phyloP scores from a whole-genome alignment of 1,140 invertebrate genomes.

The Drosophila pruinosa region DNA sequence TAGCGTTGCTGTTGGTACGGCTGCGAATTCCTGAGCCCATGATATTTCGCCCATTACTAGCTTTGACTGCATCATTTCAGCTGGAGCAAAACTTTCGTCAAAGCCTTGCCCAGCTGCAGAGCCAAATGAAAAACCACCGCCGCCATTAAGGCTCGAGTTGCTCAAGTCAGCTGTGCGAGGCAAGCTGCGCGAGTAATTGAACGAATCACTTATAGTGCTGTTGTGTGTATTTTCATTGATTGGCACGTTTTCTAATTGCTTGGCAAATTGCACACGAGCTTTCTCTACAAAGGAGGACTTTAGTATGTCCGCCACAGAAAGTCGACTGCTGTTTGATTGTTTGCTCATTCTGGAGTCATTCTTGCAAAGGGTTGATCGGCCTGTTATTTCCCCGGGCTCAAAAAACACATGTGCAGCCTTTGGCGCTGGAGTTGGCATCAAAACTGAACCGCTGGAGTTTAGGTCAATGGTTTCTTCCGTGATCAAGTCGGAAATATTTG shows the following conservation, averaged over 20 bases:
- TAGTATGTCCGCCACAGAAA: slow-evolving; percentile 66
- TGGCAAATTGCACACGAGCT: slow-evolving; percentile 50
- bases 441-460: slow-evolving; percentile 52
- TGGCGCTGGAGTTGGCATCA: slow-evolving; percentile 25
- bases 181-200: slow-evolving; percentile 58
- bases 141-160: slow-evolving; percentile 57
- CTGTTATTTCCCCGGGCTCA: slow-evolving; percentile 74
- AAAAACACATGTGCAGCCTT: slow-evolving; percentile 62
- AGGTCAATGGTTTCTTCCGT: slow-evolving; percentile 75
- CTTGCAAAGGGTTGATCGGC: slow-evolving; percentile 64
- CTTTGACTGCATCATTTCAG: slow-evolving; percentile 76
- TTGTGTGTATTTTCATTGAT: slow-evolving; percentile 14
- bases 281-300: slow-evolving; percentile 69
- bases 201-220: slow-evolving; percentile 44
- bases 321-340: slow-evolving; percentile 4
- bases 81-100: slow-evolving; percentile 69
- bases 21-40: slow-evolving; percentile 75
- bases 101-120: slow-evolving; percentile 26
- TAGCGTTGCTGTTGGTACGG: slow-evolving; percentile 63
- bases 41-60: slow-evolving; percentile 70
- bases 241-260: slow-evolving; percentile 48
- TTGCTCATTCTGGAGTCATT: slow-evolving; percentile 8
- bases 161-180: slow-evolving; percentile 73
- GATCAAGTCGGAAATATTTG: slow-evolving; percentile 71
- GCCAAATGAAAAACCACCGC: slow-evolving; percentile 63